Evolutionary conservation across 2,797 vertebrate genomes (phyloP).

Genomic region (Choloepus didactylus): DNA sequence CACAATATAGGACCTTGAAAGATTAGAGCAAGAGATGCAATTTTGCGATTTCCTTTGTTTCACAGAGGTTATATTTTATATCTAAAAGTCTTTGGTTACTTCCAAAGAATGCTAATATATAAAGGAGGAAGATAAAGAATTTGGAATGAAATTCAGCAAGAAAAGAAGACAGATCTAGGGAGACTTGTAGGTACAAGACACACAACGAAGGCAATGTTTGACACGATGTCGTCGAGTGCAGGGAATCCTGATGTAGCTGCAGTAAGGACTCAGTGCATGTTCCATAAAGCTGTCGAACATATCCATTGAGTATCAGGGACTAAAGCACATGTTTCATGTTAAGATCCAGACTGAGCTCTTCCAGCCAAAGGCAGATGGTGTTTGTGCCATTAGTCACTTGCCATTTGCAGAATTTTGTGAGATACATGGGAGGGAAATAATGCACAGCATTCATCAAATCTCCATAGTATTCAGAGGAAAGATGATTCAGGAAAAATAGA

Average conservation of each 20-base stretch:
- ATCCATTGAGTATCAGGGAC: not conserved
- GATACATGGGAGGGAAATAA: no score
- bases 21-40: slow-evolving; percentile 21
- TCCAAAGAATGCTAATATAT: not conserved
- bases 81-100: slow-evolving; percentile 49
- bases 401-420: slow-evolving; percentile 8
- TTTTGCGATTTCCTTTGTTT: slow-evolving; percentile 54
- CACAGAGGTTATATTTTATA: not conserved
- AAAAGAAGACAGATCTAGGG: not conserved
- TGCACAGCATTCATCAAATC: not conserved
- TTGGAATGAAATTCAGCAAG: not conserved
- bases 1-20: not conserved
- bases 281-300: not conserved
- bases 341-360: not conserved
- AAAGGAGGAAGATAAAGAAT: not conserved
- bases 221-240: fast-evolving
- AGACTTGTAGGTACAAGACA: not conserved
- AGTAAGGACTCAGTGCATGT: fast-evolving
- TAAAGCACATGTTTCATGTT: not conserved
- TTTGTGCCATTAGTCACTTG: not conserved
- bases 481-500: not conserved
- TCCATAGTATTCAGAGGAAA: not conserved
- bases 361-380: not conserved
- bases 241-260: not conserved
- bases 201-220: fast-evolving